Evolutionary conservation across 2,888 invertebrate genomes (phyloP).

Genomic region (Calephelis perditalis): DNA sequence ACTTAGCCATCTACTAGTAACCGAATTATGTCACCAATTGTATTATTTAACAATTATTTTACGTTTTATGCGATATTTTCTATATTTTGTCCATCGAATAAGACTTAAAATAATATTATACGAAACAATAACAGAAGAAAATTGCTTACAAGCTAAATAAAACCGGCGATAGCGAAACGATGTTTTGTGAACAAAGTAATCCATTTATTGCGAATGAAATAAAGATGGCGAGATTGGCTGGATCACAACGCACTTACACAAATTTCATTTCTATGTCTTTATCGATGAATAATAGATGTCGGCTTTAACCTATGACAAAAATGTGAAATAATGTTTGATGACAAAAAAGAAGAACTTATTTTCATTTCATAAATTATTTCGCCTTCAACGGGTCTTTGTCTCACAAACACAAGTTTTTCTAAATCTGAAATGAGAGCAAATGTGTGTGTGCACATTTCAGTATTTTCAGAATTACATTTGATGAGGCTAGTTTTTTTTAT

Average conservation of each 20-base stretch:
- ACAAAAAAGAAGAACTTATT: too few relatives aligned
- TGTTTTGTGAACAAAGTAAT: slow-evolving; percentile 61
- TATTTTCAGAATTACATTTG: too few relatives aligned
- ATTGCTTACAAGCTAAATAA: slow-evolving; percentile 44
- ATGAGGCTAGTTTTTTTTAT: too few relatives aligned
- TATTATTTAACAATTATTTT: too few relatives aligned
- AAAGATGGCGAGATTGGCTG: slow-evolving; percentile 69
- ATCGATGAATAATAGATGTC: slow-evolving; percentile 70
- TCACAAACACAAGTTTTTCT: too few relatives aligned
- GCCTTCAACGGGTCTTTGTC: too few relatives aligned
- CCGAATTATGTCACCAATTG: too few relatives aligned
- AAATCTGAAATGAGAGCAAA: too few relatives aligned
- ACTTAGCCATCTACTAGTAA: too few relatives aligned
- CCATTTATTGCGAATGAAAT: slow-evolving; percentile 72
- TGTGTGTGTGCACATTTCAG: too few relatives aligned
- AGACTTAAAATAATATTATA: slow-evolving; percentile 26
- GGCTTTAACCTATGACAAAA: slow-evolving; percentile 32
- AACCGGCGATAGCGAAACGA: slow-evolving; percentile 53
- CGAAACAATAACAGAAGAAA: slow-evolving; percentile 32
- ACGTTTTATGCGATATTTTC: not conserved
- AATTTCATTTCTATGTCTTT: slow-evolving; percentile 73
- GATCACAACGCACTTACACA: slow-evolving; percentile 75
- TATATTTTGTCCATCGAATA: not conserved
- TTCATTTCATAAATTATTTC: too few relatives aligned
- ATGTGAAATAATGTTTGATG: too few relatives aligned